Conservation (phyloP, 1,140 invertebrate genomes). For the Melitaea cinxia region DNA sequence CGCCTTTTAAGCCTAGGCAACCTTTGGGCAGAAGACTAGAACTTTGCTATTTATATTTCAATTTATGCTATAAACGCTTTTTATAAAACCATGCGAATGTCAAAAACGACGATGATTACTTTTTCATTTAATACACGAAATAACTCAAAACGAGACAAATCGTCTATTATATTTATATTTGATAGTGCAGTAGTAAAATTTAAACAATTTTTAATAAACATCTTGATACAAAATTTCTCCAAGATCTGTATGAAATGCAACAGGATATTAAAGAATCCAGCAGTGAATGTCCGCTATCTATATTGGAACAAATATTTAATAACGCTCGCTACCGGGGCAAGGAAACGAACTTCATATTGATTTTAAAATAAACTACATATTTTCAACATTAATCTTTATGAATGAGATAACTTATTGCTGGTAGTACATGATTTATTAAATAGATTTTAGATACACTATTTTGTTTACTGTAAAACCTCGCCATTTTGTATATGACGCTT, state of each 20-base stretch:
- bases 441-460: not conserved
- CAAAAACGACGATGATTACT: too few relatives aligned
- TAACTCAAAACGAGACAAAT: too few relatives aligned
- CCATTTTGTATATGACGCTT: too few relatives aligned
- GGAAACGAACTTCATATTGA: conserved; percentile 17
- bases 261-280: conserved; percentile 31
- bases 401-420: not conserved
- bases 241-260: conserved; percentile 25
- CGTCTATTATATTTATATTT: not conserved
- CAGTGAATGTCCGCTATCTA: conserved; percentile 22
- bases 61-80: too few relatives aligned
- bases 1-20: too few relatives aligned
- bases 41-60: too few relatives aligned
- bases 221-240: conserved; percentile 10
- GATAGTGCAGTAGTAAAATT: conserved; percentile 1
- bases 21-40: too few relatives aligned
- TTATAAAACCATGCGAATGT: too few relatives aligned
- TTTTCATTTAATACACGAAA: too few relatives aligned
- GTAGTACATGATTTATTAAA: not conserved
- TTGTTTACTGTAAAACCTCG: not conserved
- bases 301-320: conserved; percentile 30
- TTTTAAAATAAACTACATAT: conserved; percentile 24
- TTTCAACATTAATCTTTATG: conserved; percentile 8
- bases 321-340: conserved; percentile 12
- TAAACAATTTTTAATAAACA: conserved; percentile 34